Percentiles rank a stretch among this genome's conserved stretches.
Evolutionary conservation across 1,140 invertebrate genomes (phyloP).

Genomic region (Lucilia sericata): DNA sequence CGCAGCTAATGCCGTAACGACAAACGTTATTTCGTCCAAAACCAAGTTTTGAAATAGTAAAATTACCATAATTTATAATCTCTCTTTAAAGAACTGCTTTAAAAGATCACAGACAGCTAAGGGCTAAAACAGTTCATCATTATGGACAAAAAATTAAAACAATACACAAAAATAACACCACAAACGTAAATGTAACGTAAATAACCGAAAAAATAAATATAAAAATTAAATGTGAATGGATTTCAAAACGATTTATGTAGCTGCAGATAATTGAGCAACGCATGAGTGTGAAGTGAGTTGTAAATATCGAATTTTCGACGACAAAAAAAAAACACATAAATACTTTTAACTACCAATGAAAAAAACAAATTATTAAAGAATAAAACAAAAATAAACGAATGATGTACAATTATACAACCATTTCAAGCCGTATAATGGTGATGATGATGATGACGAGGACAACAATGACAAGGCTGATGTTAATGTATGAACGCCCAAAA

Average conservation of each 20-base stretch:
- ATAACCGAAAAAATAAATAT: background rate
- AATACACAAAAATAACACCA: background rate
- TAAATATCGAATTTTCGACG: conserved; percentile 18
- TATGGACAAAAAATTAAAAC: background rate
- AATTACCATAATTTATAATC: conserved; percentile 9
- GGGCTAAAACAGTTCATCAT: conserved; percentile 24
- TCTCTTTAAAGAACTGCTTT: conserved; percentile 4
- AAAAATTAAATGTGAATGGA: conserved; percentile 40
- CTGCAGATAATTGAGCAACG: conserved; percentile 44
- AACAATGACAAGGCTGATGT: background rate
- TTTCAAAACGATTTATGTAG: conserved; percentile 41
- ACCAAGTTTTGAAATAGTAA: no score
- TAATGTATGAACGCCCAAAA: conserved; percentile 20
- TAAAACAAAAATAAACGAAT: background rate
- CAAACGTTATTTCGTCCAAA: no score
- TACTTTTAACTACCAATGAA: background rate
- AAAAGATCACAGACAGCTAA: background rate
- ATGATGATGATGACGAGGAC: background rate
- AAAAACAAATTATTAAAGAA: background rate
- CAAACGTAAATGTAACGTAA: background rate
- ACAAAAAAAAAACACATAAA: background rate
- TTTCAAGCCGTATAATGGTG: background rate
- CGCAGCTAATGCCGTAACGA: no score
- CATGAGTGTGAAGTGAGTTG: conserved; percentile 41
- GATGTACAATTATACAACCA: conserved; percentile 6